Conservation (phyloP, 2,797 vertebrate species). For the Sparus aurata region DNA sequence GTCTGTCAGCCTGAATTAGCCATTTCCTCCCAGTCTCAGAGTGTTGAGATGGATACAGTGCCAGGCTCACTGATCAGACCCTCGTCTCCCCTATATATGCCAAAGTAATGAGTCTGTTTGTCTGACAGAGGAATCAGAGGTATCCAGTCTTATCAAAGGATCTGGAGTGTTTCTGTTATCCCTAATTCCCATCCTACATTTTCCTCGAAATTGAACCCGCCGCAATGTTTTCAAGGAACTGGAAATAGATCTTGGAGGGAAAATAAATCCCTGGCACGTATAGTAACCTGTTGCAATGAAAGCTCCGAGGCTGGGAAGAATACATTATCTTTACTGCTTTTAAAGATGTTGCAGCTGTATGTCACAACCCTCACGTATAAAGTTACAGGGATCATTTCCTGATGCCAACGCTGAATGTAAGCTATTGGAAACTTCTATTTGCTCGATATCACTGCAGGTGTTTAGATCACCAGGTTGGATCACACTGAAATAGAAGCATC, state of each 20-base stretch:
- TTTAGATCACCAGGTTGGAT: conserved; percentile 7
- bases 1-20: conserved; percentile 19
- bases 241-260: not conserved
- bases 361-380: not conserved
- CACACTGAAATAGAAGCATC: conserved; percentile 21
- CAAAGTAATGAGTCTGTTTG: conserved; percentile 59
- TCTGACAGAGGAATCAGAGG: conserved; percentile 23
- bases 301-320: conserved; percentile 6
- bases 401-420: conserved; percentile 58
- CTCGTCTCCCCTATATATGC: conserved; percentile 13
- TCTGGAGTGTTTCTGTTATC: conserved; percentile 8
- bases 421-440: conserved; percentile 39
- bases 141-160: conserved; percentile 41
- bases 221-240: conserved; percentile 2
- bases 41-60: conserved; percentile 35
- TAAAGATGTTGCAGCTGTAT: not conserved
- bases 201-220: conserved; percentile 4
- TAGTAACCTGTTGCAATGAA: conserved; percentile 9
- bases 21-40: conserved; percentile 21
- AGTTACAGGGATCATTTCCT: conserved; percentile 14
- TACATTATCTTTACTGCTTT: conserved; percentile 3
- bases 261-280: conserved; percentile 1
- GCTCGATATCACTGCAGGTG: conserved; percentile 3
- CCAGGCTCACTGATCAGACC: conserved; percentile 43
- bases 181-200: conserved; percentile 5